phyloP scores from a whole-genome alignment of 2,888 invertebrate genomes.

The Mythimna albipuncta region DNA sequence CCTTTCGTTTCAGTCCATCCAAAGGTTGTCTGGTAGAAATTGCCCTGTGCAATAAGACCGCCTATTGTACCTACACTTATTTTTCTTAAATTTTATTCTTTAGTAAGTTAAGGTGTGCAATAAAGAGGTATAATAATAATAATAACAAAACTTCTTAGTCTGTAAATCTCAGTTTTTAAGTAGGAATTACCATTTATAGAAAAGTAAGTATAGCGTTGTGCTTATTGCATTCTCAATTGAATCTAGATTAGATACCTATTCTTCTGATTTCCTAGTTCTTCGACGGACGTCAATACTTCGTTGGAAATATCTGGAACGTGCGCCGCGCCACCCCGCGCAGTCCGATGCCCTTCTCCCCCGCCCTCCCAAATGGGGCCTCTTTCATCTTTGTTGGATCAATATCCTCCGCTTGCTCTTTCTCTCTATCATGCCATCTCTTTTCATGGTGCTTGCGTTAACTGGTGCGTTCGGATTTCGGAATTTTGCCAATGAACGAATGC shows the following conservation, averaged over 20 bases:
- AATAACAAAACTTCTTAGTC: no score
- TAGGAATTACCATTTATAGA: no score
- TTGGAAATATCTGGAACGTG: conserved; percentile 52
- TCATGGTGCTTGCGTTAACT: conserved; percentile 24
- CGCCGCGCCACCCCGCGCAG: conserved; percentile 13
- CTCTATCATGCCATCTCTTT: conserved; percentile 48
- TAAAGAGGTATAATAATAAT: no score
- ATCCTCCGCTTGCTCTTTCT: conserved; percentile 44
- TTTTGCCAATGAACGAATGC: conserved; percentile 1
- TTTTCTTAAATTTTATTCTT: no score
- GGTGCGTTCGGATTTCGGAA: conserved; percentile 56
- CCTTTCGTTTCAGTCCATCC: no score
- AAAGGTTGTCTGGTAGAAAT: no score
- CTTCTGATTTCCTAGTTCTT: background rate
- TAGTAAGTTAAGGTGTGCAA: no score
- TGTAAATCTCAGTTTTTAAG: no score
- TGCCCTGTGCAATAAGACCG: no score
- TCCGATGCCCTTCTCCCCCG: background rate
- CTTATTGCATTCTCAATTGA: no score
- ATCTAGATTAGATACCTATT: no score
- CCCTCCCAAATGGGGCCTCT: conserved; percentile 41
- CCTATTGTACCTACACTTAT: no score
- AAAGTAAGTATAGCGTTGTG: background rate
- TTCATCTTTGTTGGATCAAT: conserved; percentile 61
- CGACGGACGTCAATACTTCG: conserved; percentile 43